A percentile compares a stretch with the other conserved stretches of the same genome.
These are phyloP conservation scores for Triplophysa siluroides DNA, from an alignment of 2,113 vertebrate species.

Conservation along the genomic window DNA sequence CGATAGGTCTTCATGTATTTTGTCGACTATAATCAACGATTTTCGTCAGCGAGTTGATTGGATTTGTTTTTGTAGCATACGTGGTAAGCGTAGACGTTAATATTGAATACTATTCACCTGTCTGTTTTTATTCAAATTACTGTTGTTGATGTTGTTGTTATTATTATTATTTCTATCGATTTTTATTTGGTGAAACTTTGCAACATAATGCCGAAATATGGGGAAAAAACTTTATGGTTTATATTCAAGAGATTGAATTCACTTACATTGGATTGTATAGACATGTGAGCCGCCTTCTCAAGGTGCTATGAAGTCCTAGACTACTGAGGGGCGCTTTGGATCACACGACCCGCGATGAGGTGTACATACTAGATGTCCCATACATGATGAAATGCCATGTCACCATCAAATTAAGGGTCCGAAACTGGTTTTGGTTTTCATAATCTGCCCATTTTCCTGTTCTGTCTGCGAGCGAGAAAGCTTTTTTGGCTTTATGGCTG, in stretches of 20 bases:
- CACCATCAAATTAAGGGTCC: constrained; percentile 19
- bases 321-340: constrained; percentile 68
- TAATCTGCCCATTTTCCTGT: background rate
- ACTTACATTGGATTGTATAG: constrained; percentile 24
- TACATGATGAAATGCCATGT: constrained; percentile 48
- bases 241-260: constrained; percentile 19
- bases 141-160: constrained; percentile 60
- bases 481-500: background rate
- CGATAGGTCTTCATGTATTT: constrained; percentile 56
- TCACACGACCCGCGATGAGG: constrained; percentile 28
- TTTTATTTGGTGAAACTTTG: constrained; percentile 53
- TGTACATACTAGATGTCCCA: constrained; percentile 67
- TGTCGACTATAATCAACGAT: constrained; percentile 49
- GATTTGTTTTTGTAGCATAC: constrained; percentile 60
- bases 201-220: constrained; percentile 46
- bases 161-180: constrained; percentile 58
- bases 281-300: constrained; percentile 35
- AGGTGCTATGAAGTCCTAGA: constrained; percentile 79
- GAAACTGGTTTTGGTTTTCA: background rate
- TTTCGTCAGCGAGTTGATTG: constrained; percentile 57
- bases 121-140: constrained; percentile 61
- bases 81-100: constrained; percentile 64
- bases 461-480: no score
- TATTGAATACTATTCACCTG: constrained; percentile 63
- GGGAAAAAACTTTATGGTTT: constrained; percentile 54